These are phyloP conservation scores for Athripsodes cinereus DNA, from an alignment of 2,888 invertebrate species.

Conservation along the genomic window DNA sequence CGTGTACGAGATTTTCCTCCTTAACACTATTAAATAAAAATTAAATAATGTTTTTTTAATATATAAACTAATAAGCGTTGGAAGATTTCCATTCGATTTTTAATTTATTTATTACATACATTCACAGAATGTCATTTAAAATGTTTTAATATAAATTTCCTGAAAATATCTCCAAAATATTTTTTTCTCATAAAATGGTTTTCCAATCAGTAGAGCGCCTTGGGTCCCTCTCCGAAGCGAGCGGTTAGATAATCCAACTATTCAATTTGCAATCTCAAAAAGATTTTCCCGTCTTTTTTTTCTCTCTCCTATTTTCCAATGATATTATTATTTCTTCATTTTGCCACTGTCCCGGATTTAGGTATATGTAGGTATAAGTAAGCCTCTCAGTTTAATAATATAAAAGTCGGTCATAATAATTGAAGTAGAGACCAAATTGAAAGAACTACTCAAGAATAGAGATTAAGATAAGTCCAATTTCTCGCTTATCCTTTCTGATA, in stretches of 20 bases:
- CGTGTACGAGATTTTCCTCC: no score
- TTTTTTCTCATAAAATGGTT: not conserved
- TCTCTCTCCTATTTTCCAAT: not conserved
- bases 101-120: no score
- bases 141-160: no score
- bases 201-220: not conserved
- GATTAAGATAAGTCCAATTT: conserved; percentile 19
- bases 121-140: no score
- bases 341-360: conserved; percentile 17
- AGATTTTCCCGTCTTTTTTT: conserved; percentile 47
- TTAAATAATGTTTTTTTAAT: no score
- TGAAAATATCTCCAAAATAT: no score
- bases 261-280: conserved; percentile 46
- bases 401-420: conserved; percentile 21
- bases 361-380: not conserved
- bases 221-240: not conserved
- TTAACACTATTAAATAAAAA: no score
- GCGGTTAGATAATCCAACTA: conserved; percentile 42
- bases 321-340: conserved; percentile 43
- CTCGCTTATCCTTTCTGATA: not conserved
- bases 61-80: no score
- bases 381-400: conserved; percentile 20
- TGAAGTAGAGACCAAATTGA: conserved; percentile 20
- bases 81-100: no score
- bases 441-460: conserved; percentile 17